Percentiles rank a stretch among this genome's conserved stretches.
Evolutionary conservation across 2,113 vertebrate species (phyloP).

Genomic region (Ivindomyrus marchei): DNA sequence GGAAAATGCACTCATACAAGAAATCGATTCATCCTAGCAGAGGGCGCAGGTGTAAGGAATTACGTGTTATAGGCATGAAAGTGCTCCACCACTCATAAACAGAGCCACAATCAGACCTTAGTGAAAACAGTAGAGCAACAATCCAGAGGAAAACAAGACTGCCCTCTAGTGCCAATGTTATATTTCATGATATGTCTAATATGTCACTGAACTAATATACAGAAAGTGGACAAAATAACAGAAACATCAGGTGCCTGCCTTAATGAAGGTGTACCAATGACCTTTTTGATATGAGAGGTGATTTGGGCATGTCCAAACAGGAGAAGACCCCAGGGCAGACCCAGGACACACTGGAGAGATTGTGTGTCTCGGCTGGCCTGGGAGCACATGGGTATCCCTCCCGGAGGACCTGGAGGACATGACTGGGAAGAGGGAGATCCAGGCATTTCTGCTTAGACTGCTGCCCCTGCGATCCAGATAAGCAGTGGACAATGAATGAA

Average conservation of each 20-base stretch:
- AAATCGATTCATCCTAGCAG: background rate
- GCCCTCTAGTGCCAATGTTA: slow-evolving; percentile 24
- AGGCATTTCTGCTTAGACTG: background rate
- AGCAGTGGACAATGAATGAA: background rate
- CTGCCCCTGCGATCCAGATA: background rate
- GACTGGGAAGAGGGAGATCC: background rate
- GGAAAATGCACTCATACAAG: background rate
- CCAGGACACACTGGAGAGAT: background rate
- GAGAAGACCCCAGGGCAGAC: background rate
- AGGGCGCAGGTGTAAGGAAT: background rate
- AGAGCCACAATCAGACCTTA: background rate
- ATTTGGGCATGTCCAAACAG: background rate
- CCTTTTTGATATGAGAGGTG: background rate
- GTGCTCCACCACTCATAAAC: background rate
- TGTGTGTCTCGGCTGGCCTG: background rate
- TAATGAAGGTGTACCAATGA: background rate
- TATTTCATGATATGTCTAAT: background rate
- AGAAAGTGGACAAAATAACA: background rate
- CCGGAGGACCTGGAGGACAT: background rate
- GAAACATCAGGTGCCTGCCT: background rate
- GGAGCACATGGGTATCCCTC: background rate
- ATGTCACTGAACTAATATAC: background rate
- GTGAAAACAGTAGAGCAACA: background rate
- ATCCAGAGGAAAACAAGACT: slow-evolving; percentile 9
- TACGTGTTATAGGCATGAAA: background rate